phyloP scores from a whole-genome alignment of 2,888 invertebrate species.

The Xanthia togata region DNA sequence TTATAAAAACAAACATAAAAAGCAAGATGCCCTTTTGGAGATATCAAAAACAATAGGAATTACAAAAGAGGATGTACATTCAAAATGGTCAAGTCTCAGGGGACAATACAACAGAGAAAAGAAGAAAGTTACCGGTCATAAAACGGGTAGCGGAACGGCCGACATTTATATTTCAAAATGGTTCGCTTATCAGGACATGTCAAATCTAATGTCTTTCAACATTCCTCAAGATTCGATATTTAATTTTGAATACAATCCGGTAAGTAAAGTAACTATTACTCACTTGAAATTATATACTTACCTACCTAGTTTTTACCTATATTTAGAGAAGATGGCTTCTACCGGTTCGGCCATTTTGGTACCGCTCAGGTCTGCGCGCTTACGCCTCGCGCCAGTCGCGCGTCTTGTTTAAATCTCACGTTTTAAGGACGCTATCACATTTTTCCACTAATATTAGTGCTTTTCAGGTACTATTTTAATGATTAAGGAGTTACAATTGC shows the following conservation, averaged over 20 bases:
- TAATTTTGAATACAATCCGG: not conserved
- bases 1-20: not conserved
- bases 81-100: not conserved
- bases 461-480: not conserved
- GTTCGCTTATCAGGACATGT: constrained; percentile 1
- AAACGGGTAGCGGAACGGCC: not conserved
- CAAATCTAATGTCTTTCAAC: not conserved
- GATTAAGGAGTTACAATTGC: not conserved
- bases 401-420: no score
- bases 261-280: not conserved
- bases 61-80: not conserved
- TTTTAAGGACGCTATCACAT: not conserved
- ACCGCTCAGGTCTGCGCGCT: no score
- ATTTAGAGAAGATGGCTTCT: not conserved
- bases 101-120: constrained; percentile 9
- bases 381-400: no score
- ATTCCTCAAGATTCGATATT: not conserved
- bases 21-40: not conserved
- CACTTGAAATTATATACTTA: not conserved
- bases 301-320: not conserved
- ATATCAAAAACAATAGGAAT: constrained; percentile 9
- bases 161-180: constrained; percentile 1
- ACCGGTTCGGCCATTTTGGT: no score
- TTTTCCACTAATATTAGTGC: constrained; percentile 66
- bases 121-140: not conserved